Evolutionary conservation across 2,888 invertebrate species (phyloP).

Genomic region (Aphidius colemani): DNA sequence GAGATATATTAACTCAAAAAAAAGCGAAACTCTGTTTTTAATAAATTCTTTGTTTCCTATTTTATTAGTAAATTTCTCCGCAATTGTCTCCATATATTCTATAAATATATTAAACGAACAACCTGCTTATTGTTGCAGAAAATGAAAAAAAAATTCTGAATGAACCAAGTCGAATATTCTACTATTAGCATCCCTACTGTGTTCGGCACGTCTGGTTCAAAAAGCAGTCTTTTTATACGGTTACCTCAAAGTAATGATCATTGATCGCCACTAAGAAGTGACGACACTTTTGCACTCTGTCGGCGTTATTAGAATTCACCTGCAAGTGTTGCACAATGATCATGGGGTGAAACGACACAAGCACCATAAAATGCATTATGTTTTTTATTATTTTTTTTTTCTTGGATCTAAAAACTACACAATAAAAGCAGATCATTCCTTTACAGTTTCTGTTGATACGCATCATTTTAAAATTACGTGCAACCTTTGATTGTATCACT

Average conservation of each 20-base stretch:
- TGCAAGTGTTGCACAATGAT: constrained; percentile 31
- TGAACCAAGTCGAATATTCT: constrained; percentile 9
- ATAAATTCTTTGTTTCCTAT: no score
- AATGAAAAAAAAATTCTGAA: constrained; percentile 3
- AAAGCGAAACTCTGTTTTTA: no score
- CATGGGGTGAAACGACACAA: constrained; percentile 16
- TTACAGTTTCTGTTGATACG: constrained; percentile 30
- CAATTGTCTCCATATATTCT: no score
- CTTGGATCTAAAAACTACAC: not conserved
- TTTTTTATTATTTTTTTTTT: constrained; percentile 6
- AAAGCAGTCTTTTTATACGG: constrained; percentile 43
- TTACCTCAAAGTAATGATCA: constrained; percentile 47
- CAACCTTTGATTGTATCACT: constrained; percentile 30
- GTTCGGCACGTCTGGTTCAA: constrained; percentile 38
- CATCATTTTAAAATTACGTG: constrained; percentile 32
- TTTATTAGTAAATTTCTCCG: no score
- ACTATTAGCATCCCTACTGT: constrained; percentile 28
- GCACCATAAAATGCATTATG: constrained; percentile 4
- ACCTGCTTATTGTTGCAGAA: not conserved
- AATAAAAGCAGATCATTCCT: constrained; percentile 24
- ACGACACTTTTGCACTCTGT: constrained; percentile 49
- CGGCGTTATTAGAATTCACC: constrained; percentile 22
- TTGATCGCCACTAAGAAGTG: constrained; percentile 47
- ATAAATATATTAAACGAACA: no score
- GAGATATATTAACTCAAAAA: no score